phyloP scores from a whole-genome alignment of 2,113 vertebrate genomes.

The Rhinichthys klamathensis region DNA sequence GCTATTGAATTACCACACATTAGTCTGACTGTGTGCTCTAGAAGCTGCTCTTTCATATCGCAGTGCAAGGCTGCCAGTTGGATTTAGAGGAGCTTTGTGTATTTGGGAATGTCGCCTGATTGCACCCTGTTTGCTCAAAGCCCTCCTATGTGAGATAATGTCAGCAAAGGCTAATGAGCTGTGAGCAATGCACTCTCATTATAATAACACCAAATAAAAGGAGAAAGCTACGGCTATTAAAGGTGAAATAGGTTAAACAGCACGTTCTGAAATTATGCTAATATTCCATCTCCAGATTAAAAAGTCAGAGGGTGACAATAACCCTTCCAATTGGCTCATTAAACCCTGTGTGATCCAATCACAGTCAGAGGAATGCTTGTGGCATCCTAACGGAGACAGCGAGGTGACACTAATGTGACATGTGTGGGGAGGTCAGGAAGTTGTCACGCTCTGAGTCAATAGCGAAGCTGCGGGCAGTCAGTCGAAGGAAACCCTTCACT shows the following conservation, averaged over 20 bases:
- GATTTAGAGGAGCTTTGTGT: constrained; percentile 50
- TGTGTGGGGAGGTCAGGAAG: constrained; percentile 55
- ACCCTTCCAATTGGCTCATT: constrained; percentile 66
- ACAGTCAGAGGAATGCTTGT: constrained; percentile 28
- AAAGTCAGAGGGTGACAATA: constrained; percentile 68
- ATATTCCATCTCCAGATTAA: constrained; percentile 68
- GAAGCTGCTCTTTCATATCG: constrained; percentile 26
- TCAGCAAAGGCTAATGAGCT: constrained; percentile 59
- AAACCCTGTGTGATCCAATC: constrained; percentile 48
- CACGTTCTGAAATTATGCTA: constrained; percentile 67
- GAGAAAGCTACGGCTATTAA: constrained; percentile 62
- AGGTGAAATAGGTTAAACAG: constrained; percentile 69
- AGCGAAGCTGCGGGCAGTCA: constrained; percentile 37
- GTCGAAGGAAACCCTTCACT: constrained; percentile 35
- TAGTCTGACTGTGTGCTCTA: constrained; percentile 30
- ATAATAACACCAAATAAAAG: constrained; percentile 56
- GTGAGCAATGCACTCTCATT: constrained; percentile 55
- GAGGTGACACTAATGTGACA: constrained; percentile 66
- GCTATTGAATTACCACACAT: constrained; percentile 41
- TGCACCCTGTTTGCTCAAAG: constrained; percentile 52
- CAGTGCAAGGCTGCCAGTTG: constrained; percentile 16
- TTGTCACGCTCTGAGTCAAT: constrained; percentile 46
- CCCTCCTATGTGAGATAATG: constrained; percentile 56
- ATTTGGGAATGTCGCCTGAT: constrained; percentile 54
- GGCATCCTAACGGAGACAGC: constrained; percentile 49